Base-by-base conservation (phyloP, 2,888 invertebrate species). In the Ormyrus thymus region DNA sequence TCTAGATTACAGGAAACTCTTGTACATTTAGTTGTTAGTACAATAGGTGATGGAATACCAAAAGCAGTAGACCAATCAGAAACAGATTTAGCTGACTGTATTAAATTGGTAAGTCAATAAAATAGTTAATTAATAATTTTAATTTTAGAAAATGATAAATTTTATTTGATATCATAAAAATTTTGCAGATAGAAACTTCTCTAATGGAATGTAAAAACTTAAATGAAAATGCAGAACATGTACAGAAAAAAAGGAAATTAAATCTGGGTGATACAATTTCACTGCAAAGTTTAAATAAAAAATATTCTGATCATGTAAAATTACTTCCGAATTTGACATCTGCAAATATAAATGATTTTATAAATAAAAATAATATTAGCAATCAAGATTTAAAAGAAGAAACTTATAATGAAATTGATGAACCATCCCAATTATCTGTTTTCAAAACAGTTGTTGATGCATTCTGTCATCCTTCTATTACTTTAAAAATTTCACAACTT, bases 391-490 rank as follows among this genome's bases (percentile, higher is more conserved):
- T n/a, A 68, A 29, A 8, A 65, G 13, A 53, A 46, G 6, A 10
- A 53, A 66, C 73, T 74, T 15, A 45, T 53, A 9, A 53, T 70
- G 50, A 72, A 76, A 75, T 45, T 45, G 8, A 59, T 7, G 51
- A 65, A 46, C 48, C 46, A 56, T 29, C 62, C 15, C 68, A 61
- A 5, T 65, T 80, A 15, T 43, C 76, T 62, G 73, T 83, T 45
- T 68, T 91, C 83, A 83, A 86, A 81, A 90, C 92, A 56, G 87
- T 95, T 55, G 91, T 95, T 46, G 93, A 95, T 87, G 92, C 94
- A 48, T 91, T 95, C 83, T 94, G 94, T 85, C 92, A 94, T 85
- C 92, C 92, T 66, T 91, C 92, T 82, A 92, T 94, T 62, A 92
- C 95, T 83, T 91, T 88, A 79, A 85, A 90, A 84, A 90, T 91